Conservation (phyloP, 2,888 invertebrate species). For the Drosophila antonietae region DNA sequence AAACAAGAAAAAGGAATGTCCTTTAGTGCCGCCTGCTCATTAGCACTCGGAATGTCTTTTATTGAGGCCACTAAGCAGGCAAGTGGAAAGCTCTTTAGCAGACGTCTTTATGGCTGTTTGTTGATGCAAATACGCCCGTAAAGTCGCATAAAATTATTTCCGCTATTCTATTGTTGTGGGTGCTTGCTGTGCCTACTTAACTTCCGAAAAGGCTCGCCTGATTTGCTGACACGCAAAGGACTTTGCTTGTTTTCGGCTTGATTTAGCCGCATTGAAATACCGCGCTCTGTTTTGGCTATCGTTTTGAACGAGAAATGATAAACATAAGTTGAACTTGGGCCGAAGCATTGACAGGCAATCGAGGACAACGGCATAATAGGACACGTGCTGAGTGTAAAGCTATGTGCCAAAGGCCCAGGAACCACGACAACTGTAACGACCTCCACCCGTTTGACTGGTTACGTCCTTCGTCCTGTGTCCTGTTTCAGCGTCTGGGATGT, state of each 20-base stretch:
- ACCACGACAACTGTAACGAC: constrained; percentile 46
- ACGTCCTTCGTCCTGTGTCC: constrained; percentile 20
- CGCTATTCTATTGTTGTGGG: constrained; percentile 67
- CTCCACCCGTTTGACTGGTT: constrained; percentile 21
- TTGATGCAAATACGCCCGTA: constrained; percentile 67
- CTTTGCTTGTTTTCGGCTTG: constrained; percentile 43
- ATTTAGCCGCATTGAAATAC: constrained; percentile 70
- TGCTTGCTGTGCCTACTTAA: constrained; percentile 31
- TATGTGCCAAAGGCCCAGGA: constrained; percentile 56
- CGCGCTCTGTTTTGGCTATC: constrained; percentile 65
- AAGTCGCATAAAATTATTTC: constrained; percentile 73
- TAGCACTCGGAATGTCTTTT: constrained; percentile 59
- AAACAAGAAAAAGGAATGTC: constrained; percentile 15
- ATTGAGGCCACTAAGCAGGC: constrained; percentile 49
- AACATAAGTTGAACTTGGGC: constrained; percentile 54
- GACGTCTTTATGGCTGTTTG: constrained; percentile 71
- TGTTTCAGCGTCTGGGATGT: constrained; percentile 45
- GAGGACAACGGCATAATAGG: constrained; percentile 34
- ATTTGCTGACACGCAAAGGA: constrained; percentile 62
- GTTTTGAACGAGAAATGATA: constrained; percentile 51
- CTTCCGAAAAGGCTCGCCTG: constrained; percentile 47
- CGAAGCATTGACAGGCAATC: constrained; percentile 49
- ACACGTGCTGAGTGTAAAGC: constrained; percentile 66
- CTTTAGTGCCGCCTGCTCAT: constrained; percentile 44
- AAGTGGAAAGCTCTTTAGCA: constrained; percentile 36